A percentile compares a stretch with the other conserved stretches of the same genome.
phyloP scores from a whole-genome alignment of 1,140 invertebrate genomes.

The Pseudomyrmex cubaensis region DNA sequence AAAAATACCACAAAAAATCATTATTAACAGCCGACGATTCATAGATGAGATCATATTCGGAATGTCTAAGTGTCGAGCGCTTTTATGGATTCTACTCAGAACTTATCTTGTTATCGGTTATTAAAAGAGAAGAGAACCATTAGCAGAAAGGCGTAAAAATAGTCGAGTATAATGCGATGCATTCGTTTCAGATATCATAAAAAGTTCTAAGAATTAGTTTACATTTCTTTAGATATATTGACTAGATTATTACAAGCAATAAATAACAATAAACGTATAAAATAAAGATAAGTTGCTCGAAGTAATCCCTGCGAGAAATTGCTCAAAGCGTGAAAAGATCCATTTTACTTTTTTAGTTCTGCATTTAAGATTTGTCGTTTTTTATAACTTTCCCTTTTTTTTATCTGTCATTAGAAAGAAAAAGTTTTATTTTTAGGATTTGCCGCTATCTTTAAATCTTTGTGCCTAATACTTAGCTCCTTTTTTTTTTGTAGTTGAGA shows the following conservation, averaged over 20 bases:
- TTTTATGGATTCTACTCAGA: conserved; percentile 64
- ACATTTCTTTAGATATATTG: not conserved
- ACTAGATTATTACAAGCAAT: not conserved
- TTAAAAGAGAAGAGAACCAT: conserved; percentile 60
- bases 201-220: not conserved
- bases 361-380: conserved; percentile 11
- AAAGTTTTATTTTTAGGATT: not conserved
- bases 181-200: not conserved
- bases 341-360: not conserved
- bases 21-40: conserved; percentile 73
- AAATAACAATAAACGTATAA: not conserved
- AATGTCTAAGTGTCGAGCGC: not conserved
- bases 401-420: not conserved
- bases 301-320: too few relatives aligned
- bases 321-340: too few relatives aligned
- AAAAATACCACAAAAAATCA: conserved; percentile 69
- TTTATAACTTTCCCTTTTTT: not conserved
- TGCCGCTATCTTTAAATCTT: not conserved
- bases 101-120: conserved; percentile 64
- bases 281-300: not conserved
- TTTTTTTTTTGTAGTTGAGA: not conserved
- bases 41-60: conserved; percentile 46
- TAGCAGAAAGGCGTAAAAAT: conserved; percentile 44
- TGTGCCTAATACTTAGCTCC: not conserved
- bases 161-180: not conserved